Evolutionary conservation across 2,797 vertebrate genomes (phyloP).

Genomic region (Adrianichthys oophorus): DNA sequence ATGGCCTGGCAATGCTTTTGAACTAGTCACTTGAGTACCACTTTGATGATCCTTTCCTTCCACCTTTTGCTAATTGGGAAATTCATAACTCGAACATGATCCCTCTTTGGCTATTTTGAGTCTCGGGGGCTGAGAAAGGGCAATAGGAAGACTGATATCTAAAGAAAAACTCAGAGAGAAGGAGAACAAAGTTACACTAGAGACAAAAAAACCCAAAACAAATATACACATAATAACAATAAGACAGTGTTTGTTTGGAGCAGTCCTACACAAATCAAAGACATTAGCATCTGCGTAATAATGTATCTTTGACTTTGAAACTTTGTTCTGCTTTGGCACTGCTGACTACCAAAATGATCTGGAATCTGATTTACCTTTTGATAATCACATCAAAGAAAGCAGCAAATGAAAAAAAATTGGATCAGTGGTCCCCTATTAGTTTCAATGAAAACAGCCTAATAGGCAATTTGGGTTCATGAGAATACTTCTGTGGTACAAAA

Average conservation of each 20-base stretch:
- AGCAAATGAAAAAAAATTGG: constrained; percentile 53
- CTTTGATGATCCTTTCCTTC: constrained; percentile 57
- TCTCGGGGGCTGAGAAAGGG: constrained; percentile 33
- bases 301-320: constrained; percentile 27
- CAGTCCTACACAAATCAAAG: constrained; percentile 9
- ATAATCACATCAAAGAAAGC: constrained; percentile 61
- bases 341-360: constrained; percentile 29
- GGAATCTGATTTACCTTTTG: constrained; percentile 59
- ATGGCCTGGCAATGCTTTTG: constrained; percentile 53
- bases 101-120: constrained; percentile 67
- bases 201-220: constrained; percentile 3
- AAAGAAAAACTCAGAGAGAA: constrained; percentile 2
- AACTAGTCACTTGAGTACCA: constrained; percentile 67
- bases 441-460: constrained; percentile 51
- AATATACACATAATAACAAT: constrained; percentile 9
- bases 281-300: constrained; percentile 5
- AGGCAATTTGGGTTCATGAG: constrained; percentile 49
- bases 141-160: constrained; percentile 10
- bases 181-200: constrained; percentile 25
- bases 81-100: constrained; percentile 74
- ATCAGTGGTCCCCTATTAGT: constrained; percentile 58
- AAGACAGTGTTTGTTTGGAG: constrained; percentile 10
- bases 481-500: constrained; percentile 33
- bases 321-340: constrained; percentile 9
- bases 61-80: constrained; percentile 67